Base-by-base conservation (phyloP, 1,140 invertebrate species). In the Drosophila mojavensis region DNA sequence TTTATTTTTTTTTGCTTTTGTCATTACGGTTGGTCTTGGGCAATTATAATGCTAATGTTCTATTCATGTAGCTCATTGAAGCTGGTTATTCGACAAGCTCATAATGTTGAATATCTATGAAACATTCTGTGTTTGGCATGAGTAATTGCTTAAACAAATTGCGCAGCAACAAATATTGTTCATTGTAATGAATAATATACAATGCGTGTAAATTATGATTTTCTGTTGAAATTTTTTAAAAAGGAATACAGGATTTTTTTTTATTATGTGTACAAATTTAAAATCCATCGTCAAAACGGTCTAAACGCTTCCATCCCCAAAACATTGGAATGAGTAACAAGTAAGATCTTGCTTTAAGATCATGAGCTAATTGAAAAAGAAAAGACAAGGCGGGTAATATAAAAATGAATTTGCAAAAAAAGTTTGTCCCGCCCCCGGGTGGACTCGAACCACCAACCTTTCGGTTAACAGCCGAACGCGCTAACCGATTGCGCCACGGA, bases 361-460 rank as follows among this genome's bases (percentile, higher is more conserved):
- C 26, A 4, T 28, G 3, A 28, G 5, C 3, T 2, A 28, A 28
- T 28, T 28, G 17, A 17, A 17, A 17, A 17, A 17, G 17, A 5
- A 28, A 28, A 4, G 26, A 28, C 3, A 4, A 28, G 3, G 0
- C 26, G 2, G 26, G 3, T 28, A 4, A 28, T 2, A 28, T 4
- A 28, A 33, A 1, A 33, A 6, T 4, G 4, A 33, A 33, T 33
- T 33, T 33, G 30, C 30, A 33, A 59, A 71, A 84, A 90, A 81
- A 60, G 17, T n/a, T 11, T 6, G 5, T 1, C 0, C 5, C 93
- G 93, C 94, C 94, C 93, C 94, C 94, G 93, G 95, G 95, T 96
- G 95, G 95, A 94, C 95, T 96, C 95, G 96, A 96, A 96, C 95
- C 95, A 96, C 95, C 95, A 96, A 96, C 95, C 95, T 96, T 96